Percentiles rank a stretch among this genome's conserved stretches.
These are phyloP conservation scores for Drosophila picticornis DNA, from an alignment of 2,888 invertebrate species.

Conservation along the genomic window DNA sequence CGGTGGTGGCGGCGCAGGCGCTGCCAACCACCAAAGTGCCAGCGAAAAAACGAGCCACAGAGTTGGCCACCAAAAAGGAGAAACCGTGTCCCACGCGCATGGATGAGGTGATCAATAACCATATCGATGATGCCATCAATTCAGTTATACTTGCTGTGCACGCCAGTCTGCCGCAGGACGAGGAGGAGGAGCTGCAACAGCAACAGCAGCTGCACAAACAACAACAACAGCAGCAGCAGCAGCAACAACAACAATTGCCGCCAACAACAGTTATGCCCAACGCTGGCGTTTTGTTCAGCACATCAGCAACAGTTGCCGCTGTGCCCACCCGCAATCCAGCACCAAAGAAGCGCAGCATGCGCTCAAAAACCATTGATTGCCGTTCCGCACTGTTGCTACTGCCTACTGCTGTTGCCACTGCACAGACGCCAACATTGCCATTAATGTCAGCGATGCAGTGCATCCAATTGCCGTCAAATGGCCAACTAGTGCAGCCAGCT, in stretches of 20 bases:
- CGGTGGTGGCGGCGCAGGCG: constrained; percentile 10
- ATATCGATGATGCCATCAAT: constrained; percentile 83
- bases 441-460: constrained; percentile 12
- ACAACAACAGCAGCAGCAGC: background rate
- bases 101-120: constrained; percentile 82
- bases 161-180: constrained; percentile 69
- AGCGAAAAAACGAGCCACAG: constrained; percentile 51
- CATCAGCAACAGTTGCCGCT: constrained; percentile 30
- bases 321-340: constrained; percentile 39
- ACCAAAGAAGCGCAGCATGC: constrained; percentile 76
- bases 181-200: constrained; percentile 40
- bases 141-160: constrained; percentile 82
- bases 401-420: constrained; percentile 2
- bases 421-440: background rate
- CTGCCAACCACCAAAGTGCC: constrained; percentile 8
- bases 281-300: constrained; percentile 4
- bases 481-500: constrained; percentile 2
- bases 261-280: background rate
- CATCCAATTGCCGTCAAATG: constrained; percentile 5
- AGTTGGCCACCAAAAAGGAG: constrained; percentile 51
- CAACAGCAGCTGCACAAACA: constrained; percentile 11
- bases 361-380: constrained; percentile 81
- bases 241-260: constrained; percentile 20
- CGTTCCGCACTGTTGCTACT: constrained; percentile 52
- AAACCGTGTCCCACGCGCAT: constrained; percentile 68